A percentile compares a stretch with the other conserved stretches of the same genome.
Evolutionary conservation across 2,113 vertebrate genomes (phyloP).

Genomic region (Cyanoderma ruficeps): DNA sequence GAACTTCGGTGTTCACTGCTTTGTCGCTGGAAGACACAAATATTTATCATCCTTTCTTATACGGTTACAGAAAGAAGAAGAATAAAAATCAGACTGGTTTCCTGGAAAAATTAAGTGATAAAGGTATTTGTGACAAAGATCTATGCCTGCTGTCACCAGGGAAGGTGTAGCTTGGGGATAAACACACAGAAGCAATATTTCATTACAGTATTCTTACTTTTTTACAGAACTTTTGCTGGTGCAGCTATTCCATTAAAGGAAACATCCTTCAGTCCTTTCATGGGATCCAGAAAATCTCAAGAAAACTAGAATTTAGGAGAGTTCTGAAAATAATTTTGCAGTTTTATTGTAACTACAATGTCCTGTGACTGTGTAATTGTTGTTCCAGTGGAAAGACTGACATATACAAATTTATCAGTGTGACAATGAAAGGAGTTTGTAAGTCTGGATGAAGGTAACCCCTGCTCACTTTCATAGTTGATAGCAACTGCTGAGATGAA

Average conservation of each 20-base stretch:
- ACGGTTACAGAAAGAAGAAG: background rate
- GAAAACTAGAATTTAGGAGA: background rate
- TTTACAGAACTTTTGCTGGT: background rate
- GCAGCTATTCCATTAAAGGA: background rate
- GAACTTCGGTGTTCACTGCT: background rate
- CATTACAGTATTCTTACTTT: background rate
- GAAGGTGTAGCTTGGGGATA: background rate
- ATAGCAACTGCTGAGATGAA: background rate
- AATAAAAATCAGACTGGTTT: background rate
- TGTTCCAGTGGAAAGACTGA: background rate
- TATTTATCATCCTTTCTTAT: background rate
- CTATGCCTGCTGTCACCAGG: background rate
- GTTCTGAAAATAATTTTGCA: background rate
- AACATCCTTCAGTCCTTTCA: background rate
- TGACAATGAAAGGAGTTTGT: background rate
- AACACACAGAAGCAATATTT: background rate
- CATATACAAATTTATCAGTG: background rate
- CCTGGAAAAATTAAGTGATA: background rate
- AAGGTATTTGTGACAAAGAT: background rate
- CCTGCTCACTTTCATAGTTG: background rate
- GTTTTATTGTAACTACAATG: background rate
- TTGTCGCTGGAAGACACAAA: background rate
- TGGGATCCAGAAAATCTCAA: background rate
- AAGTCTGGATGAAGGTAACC: background rate
- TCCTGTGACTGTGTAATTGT: background rate